Percentiles rank a stretch among this genome's conserved stretches.
Conservation (phyloP, 2,797 vertebrate genomes). For the Intellagama lesueurii region DNA sequence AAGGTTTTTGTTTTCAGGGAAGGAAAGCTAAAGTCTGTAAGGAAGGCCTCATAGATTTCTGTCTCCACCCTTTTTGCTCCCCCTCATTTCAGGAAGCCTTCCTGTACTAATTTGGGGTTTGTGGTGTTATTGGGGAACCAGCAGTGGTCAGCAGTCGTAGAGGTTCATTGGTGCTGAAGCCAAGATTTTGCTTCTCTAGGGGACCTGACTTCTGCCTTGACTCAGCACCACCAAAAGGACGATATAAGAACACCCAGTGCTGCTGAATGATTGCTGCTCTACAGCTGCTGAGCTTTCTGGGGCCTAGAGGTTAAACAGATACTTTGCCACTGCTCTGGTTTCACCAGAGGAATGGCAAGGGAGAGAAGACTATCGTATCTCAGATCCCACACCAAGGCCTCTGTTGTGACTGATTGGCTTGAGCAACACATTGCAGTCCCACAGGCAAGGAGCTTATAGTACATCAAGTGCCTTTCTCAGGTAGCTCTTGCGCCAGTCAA, state of each 20-base stretch:
- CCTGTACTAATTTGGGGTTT: neutral
- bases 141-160: neutral
- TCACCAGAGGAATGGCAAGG: slow-evolving; percentile 9
- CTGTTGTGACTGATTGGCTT: slow-evolving; percentile 2
- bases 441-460: slow-evolving; percentile 10
- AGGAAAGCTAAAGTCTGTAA: too few species aligned
- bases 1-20: neutral
- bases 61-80: neutral
- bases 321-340: slow-evolving; percentile 11
- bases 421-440: slow-evolving; percentile 12
- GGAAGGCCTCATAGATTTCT: neutral
- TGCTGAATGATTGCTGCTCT: neutral
- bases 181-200: neutral
- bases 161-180: neutral
- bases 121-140: neutral
- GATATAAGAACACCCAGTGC: slow-evolving; percentile 15
- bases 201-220: slow-evolving; percentile 11
- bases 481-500: slow-evolving; percentile 10
- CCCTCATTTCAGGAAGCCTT: neutral
- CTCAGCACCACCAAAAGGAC: slow-evolving; percentile 10
- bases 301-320: slow-evolving; percentile 1
- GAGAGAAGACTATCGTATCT: neutral
- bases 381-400: slow-evolving; percentile 9
- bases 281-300: neutral
- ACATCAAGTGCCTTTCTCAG: slow-evolving; percentile 16